Conservation (phyloP, 2,888 invertebrate genomes). For the Patella depressa region DNA sequence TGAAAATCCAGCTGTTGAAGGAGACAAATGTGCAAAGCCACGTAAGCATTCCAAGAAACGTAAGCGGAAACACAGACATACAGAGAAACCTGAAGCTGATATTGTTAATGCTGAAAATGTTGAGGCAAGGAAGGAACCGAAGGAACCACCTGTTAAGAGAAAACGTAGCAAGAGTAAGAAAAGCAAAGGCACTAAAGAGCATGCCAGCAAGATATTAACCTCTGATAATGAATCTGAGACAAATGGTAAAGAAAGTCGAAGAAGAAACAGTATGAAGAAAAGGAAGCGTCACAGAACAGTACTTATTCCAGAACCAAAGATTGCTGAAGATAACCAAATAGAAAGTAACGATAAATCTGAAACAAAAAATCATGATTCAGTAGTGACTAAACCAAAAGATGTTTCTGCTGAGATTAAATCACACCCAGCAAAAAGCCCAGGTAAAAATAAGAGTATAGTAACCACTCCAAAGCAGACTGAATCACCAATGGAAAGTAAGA, state of each 20-base stretch:
- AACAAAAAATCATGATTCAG: slow-evolving; percentile 2
- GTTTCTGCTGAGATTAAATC: slow-evolving; percentile 2
- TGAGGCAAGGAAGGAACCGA: neutral
- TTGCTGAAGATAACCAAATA: neutral
- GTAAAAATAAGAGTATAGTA: slow-evolving; percentile 20
- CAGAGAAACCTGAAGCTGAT: neutral
- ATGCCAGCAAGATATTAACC: slow-evolving; percentile 12
- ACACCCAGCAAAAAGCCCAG: neutral
- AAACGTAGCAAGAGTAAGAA: slow-evolving; percentile 20
- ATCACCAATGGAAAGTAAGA: slow-evolving; percentile 23
- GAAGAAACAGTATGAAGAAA: slow-evolving; percentile 38
- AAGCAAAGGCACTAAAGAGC: neutral
- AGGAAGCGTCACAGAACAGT: slow-evolving; percentile 30
- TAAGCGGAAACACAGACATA: slow-evolving; percentile 40
- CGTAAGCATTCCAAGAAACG: slow-evolving; percentile 40
- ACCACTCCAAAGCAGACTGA: slow-evolving; percentile 29
- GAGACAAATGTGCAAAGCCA: slow-evolving; percentile 22
- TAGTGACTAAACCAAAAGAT: neutral
- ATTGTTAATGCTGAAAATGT: neutral
- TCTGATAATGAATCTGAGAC: slow-evolving; percentile 38
- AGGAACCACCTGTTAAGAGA: slow-evolving; percentile 13
- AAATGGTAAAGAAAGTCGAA: slow-evolving; percentile 34
- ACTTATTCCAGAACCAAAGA: slow-evolving; percentile 9
- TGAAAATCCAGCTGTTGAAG: slow-evolving; percentile 24
- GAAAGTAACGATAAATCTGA: slow-evolving; percentile 19